Evolutionary conservation across 2,113 vertebrate species (phyloP).

Genomic region (Ailurus styani): DNA sequence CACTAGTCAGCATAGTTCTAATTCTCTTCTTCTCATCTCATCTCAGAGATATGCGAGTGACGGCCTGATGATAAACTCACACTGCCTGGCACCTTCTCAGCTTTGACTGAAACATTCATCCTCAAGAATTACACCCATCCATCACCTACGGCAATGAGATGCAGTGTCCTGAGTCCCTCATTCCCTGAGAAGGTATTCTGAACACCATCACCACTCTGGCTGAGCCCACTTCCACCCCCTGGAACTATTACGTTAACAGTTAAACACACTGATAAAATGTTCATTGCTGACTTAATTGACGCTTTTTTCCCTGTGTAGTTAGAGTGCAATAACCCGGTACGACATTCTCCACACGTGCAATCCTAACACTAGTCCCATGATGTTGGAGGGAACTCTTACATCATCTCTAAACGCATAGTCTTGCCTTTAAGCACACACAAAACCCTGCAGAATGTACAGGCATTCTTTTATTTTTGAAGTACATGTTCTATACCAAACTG

Average conservation of each 20-base stretch:
- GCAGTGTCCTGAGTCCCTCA: background rate
- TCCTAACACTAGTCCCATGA: no score
- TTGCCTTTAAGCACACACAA: background rate
- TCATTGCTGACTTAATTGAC: background rate
- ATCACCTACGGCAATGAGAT: background rate
- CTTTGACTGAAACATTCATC: background rate
- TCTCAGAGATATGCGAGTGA: background rate
- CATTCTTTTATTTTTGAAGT: background rate
- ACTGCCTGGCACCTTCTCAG: background rate
- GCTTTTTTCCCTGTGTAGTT: background rate
- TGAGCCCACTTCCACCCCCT: background rate
- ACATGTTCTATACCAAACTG: background rate
- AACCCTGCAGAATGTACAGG: accelerated
- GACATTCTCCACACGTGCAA: background rate
- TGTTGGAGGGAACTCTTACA: accelerated
- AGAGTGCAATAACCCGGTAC: background rate
- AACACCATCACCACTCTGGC: background rate
- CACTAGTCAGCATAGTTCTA: background rate
- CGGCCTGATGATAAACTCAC: background rate
- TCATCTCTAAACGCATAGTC: background rate
- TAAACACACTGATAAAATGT: background rate
- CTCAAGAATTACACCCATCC: background rate
- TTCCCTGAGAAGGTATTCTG: background rate
- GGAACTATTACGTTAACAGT: background rate
- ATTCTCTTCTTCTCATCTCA: background rate